Base-by-base conservation (phyloP, 2,888 invertebrate genomes). In the Lapara coniferarum region DNA sequence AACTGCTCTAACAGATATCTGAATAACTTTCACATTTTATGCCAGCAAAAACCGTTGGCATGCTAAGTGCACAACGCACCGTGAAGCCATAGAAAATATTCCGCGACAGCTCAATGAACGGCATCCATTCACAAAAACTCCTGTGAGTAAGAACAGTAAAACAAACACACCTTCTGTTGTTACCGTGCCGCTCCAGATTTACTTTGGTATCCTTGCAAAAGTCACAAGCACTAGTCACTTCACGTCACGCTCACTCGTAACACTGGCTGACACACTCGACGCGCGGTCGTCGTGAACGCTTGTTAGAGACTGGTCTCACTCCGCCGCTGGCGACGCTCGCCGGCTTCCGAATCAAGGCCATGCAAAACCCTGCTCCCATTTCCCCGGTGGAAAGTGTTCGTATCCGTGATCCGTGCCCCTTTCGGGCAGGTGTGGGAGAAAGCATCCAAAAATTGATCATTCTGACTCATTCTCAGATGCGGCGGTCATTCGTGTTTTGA, bases 361-460 rank as follows among this genome's bases (percentile, higher is more conserved):
- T 88, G 90, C 91, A 89, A 90, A 91, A 87, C 88, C 59, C 80
- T 88, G 91, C 88, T 90, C 92, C 89, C 92, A 90, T 90, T 92
- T 90, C 87, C 89, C 87, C 80, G 85, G 89, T 92, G 91, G 92
- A 92, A 92, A 92, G 92, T 92, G 89, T 86, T 87, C 86, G 87
- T 83, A 92, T 92, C 92, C 92, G 92, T 88, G 90, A 90, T 88
- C 86, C 88, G 90, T 89, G 89, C 89, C 87, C 88, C 87, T 89
- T 90, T 87, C 87, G 87, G 87, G 84, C 92, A 92, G 91, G 92
- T 91, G 91, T 89, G 90, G 89, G 92, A 91, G 92, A 92, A 92
- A 92, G 92, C 92, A 92, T 88, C 89, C 82, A 89, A 92, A 91
- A 90, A 88, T 82, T 83, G 82, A 88, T 84, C 81, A 82, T 82